Evolutionary conservation across 2,113 vertebrate species (phyloP), one percentile per base, ranked within the genome.

Genomic region (Epinephelus cyanopodus): DNA sequence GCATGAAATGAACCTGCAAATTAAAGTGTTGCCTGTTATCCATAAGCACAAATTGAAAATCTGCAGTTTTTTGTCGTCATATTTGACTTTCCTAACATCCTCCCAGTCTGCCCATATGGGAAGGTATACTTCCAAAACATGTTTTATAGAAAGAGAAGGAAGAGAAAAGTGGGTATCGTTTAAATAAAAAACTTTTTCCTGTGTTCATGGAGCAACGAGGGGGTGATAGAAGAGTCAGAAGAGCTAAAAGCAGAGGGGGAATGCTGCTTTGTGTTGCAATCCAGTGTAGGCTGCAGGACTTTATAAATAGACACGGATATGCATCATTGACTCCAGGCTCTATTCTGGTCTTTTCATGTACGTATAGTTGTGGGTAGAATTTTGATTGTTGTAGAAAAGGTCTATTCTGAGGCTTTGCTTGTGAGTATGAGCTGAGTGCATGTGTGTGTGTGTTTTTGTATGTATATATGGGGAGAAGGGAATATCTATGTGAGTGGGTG

Each of bases 221-320:
- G 48, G 72, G 25, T 82, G 81, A 76, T 63, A 4, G 68, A 80
- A 37, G 64, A 86, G 74, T 78, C 62, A 58, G 42, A 65, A 80
- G 65, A 85, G 56, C 54, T 88, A 65, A 89, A 86, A 83, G 79
- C 56, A 81, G 48, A 68, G 33, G 72, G 18, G 33, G 60, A 42
- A 66, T 14, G 47, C 50, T 81, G 68, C 62, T 73, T 90, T 84
- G 80, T 82, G 72, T 81, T 88, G 57, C 56, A 52, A 87, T 87
- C 81, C 80, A 74, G 80, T 81, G 85, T 84, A 56, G 85, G 82
- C 66, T 74, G 65, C 77, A 87, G 77, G 78, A 79, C 77, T 74
- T 91, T 85, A 92, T 91, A 92, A 93, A 93, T 93, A 92, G 85
- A 91, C 73, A 67, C 0, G 54, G 83, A 84, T 86, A 82, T 83